phyloP scores from a whole-genome alignment of 2,797 vertebrate genomes.

The Acipenser oxyrinchus region DNA sequence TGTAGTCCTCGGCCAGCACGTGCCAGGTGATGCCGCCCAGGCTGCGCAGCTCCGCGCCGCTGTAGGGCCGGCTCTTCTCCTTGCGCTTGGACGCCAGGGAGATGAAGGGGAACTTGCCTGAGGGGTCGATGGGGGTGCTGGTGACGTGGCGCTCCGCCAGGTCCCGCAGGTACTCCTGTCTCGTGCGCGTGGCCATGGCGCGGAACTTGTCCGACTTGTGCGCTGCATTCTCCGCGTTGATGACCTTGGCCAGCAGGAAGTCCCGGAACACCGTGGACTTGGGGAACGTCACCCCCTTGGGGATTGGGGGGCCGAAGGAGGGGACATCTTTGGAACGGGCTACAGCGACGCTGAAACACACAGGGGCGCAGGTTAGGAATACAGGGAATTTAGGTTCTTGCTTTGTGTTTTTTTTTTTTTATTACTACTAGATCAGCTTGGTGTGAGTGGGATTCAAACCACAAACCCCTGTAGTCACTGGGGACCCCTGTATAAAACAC shows the following conservation, averaged over 20 bases:
- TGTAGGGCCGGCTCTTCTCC: conserved; percentile 82
- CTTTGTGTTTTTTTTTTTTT: not conserved
- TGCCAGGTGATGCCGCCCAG: conserved; percentile 84
- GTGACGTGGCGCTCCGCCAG: conserved; percentile 93
- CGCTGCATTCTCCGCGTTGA: conserved; percentile 93
- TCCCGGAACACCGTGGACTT: conserved; percentile 96
- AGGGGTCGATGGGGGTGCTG: conserved; percentile 83
- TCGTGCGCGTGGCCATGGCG: conserved; percentile 91
- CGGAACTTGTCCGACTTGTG: conserved; percentile 95
- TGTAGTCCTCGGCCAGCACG: conserved; percentile 84
- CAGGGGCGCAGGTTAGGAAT: conserved; percentile 3
- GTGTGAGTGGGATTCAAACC: no score
- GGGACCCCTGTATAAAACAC: no score
- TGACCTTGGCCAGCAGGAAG: conserved; percentile 92
- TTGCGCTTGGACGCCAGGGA: conserved; percentile 89
- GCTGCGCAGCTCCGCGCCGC: conserved; percentile 82
- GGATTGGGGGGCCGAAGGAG: conserved; percentile 88
- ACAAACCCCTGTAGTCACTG: no score
- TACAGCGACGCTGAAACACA: conserved; percentile 76
- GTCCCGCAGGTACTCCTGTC: conserved; percentile 92
- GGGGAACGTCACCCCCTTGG: conserved; percentile 89
- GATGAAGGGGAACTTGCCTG: conserved; percentile 91
- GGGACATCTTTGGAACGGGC: conserved; percentile 93
- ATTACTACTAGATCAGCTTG: not conserved
- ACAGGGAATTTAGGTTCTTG: not conserved